Base-by-base conservation (phyloP, 2,113 vertebrate species). In the Cisticola juncidis region DNA sequence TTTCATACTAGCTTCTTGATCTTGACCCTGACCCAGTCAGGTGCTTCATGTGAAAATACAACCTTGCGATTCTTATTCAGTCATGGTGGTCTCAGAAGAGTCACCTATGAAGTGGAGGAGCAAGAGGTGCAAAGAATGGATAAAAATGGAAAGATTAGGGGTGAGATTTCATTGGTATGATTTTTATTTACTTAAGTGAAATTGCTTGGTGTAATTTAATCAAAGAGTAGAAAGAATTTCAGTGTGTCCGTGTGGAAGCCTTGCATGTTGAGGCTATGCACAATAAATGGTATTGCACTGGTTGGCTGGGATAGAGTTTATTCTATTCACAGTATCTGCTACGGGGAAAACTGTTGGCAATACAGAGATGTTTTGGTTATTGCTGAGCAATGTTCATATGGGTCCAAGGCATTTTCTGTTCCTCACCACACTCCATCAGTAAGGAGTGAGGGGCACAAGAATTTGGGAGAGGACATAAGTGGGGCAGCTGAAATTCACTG, bases 361-460 rank as follows among this genome's bases (percentile, higher is more conserved):
- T 10, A 38, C 7, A 76, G 25, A 19, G 35, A 40, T 56, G 42
- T 13, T 73, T 61, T 56, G 18, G 7, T 31, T 45, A 14, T 16
- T 54, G 40, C 40, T 68, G 42, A 50, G 33, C 12, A 40, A 20
- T 5, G 18, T 11, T 74, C 20, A 4, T 2, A 15, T 0, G 9
- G 28, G 12, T 18, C 25, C 14, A 20, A n/a, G 21, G 7, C 26
- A 28, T 77, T 54, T 65, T 65, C 16, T 53, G 16, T 2, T 74
- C 19, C 42, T 57, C 15, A 12, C 13, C 1, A 0, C 29, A 16
- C 5, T 3, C 20, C 16, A 16, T 18, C 6, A 25, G 11, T 3
- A 2, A 12, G 28, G 2, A 65, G 5, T 9, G 11, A 18, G 33
- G 21, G 6, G 9, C 24, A 14, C 26, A 38, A 28, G 38, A 14